A percentile compares a stretch with the other conserved stretches of the same genome.
Evolutionary conservation across 2,113 vertebrate species (phyloP).

Genomic region (Ceyx margarethae): DNA sequence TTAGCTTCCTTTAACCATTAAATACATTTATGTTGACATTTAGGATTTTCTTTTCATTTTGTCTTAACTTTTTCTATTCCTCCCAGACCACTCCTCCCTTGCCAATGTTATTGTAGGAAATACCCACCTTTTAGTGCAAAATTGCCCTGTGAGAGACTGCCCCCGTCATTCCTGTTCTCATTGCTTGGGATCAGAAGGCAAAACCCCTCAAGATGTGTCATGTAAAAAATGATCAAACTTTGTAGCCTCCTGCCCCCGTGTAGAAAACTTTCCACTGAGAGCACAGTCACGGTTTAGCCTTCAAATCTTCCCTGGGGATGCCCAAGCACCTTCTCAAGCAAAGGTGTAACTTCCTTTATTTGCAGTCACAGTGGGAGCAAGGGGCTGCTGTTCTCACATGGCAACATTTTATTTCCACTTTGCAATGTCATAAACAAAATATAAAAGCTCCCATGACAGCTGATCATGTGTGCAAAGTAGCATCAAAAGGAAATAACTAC

Average conservation of each 20-base stretch:
- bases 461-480: not conserved
- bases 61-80: not conserved
- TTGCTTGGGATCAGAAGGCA: slow-evolving; percentile 20
- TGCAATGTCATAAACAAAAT: not conserved
- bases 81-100: not conserved
- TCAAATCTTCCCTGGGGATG: not conserved
- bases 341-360: not conserved
- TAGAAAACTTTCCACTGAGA: not conserved
- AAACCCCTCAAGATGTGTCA: not conserved
- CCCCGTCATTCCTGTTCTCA: not conserved
- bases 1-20: not conserved
- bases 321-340: not conserved
- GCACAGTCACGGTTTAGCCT: not conserved
- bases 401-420: not conserved
- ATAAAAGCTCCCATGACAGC: not conserved
- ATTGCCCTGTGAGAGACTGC: not conserved
- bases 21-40: not conserved
- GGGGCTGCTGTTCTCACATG: not conserved
- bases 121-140: not conserved
- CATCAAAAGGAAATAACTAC: not conserved
- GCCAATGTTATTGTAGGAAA: not conserved
- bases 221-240: not conserved
- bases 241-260: not conserved
- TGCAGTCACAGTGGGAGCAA: not conserved
- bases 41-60: not conserved